Conservation (phyloP, 2,113 vertebrate species). For the Neogobius melanostomus region DNA sequence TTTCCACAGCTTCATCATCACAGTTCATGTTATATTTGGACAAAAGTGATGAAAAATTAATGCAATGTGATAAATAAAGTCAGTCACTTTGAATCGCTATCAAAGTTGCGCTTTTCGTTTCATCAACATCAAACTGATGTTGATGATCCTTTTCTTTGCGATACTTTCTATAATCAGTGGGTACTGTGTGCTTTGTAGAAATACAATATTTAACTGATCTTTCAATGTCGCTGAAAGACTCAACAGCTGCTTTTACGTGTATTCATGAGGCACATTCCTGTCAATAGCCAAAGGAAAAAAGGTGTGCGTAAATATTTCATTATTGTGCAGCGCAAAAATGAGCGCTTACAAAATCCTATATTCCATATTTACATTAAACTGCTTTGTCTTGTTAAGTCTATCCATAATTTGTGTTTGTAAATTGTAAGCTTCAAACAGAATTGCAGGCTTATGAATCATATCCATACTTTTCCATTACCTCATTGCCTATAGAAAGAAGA, state of each 20-base stretch:
- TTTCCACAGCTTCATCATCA: neutral
- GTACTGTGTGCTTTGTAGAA: neutral
- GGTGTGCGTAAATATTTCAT: neutral
- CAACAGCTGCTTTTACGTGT: slow-evolving; percentile 8
- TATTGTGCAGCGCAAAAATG: neutral
- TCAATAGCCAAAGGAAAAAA: slow-evolving; percentile 6
- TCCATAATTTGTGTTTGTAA: neutral
- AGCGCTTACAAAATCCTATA: neutral
- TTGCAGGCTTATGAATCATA: neutral
- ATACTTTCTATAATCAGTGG: neutral
- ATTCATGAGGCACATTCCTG: slow-evolving; percentile 6
- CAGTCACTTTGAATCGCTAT: neutral
- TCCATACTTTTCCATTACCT: neutral
- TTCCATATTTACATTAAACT: neutral
- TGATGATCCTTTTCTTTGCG: neutral
- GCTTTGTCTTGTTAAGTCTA: neutral
- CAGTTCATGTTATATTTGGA: neutral
- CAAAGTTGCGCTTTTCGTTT: neutral
- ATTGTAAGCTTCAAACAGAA: neutral
- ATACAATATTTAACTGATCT: slow-evolving; percentile 1
- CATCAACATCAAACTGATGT: neutral
- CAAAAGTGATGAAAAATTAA: neutral
- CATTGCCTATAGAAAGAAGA: slow-evolving; percentile 2
- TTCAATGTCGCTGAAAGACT: slow-evolving; percentile 4
- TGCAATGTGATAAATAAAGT: neutral